Evolutionary conservation across 2,113 vertebrate genomes (phyloP), one percentile per base, ranked within the genome.

Genomic region (Diglossa brunneiventris): DNA sequence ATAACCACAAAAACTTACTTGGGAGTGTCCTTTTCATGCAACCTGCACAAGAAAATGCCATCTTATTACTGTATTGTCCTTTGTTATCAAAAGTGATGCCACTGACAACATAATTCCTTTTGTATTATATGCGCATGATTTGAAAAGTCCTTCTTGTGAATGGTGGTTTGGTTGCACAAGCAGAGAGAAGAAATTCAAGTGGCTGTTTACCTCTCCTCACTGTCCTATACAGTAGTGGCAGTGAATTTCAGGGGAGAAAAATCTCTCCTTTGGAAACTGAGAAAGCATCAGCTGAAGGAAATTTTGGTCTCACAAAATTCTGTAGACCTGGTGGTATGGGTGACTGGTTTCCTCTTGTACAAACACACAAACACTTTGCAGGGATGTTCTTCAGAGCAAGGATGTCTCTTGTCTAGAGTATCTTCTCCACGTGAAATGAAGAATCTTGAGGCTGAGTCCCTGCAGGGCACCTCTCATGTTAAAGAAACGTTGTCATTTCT

Each of bases 401-500:
- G 26, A 14, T 27, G 11, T 58, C 6, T 2, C 20, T 76, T 82
- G 24, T 31, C 17, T 62, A 17, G 5, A 78, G n/a, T 11, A 7
- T 17, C 75, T 87, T 82, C 50, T 89, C 41, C 19, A 49, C 13
- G 18, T 53, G 23, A 41, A 46, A 70, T 68, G 5, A 73, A 80
- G 52, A 75, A 47, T 7, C 18, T 62, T 35, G 58, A 56, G 41
- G 10, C 27, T 2, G 11, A 58, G 81, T 33, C 73, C 69, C 42
- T 84, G 46, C 37, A 79, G 39, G 70, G 74, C 47, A 92, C 46
- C 42, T 85, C 59, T 89, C 58, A 64, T 19, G 6, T 41, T 83
- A 39, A 77, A 94, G 81, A 95, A 95, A 87, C 70, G 30, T 85
- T 95, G 63, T 90, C 30, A 31, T 75, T 89, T 95, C 89, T 95